Percentiles rank a stretch among this genome's conserved stretches.
Evolutionary conservation across 2,797 vertebrate species (phyloP).

Genomic region (Dicrostonyx torquatus): DNA sequence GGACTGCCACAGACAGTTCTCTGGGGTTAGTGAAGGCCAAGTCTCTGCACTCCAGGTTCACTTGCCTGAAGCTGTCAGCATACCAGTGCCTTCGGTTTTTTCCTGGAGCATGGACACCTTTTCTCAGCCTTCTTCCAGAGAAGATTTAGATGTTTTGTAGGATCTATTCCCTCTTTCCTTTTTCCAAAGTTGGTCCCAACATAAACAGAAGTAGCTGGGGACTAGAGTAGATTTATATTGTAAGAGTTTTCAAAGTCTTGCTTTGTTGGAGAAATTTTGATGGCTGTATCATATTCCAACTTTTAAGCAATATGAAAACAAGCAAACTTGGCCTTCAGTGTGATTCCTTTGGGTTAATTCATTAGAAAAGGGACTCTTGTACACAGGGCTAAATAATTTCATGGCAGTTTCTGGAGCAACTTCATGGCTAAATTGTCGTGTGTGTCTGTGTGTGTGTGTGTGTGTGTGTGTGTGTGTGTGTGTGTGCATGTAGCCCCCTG

Average conservation of each 20-base stretch:
- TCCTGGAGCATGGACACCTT: not conserved
- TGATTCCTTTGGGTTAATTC: not conserved
- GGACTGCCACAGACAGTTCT: not conserved
- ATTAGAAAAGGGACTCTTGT: not conserved
- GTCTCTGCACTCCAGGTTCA: not conserved
- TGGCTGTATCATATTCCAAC: not conserved
- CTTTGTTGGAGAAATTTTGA: not conserved
- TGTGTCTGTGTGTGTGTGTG: not conserved
- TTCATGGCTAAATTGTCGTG: not conserved
- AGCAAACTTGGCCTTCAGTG: not conserved
- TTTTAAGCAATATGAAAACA: constrained; percentile 26
- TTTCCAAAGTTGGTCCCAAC: not conserved
- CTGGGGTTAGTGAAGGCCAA: not conserved
- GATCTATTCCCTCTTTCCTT: not conserved
- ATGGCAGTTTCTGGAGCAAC: not conserved
- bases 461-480: not conserved
- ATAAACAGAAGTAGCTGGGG: not conserved
- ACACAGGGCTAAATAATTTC: not conserved
- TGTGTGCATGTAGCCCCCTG: not conserved
- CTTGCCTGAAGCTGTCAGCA: not conserved
- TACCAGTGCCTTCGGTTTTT: not conserved
- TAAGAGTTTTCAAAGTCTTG: not conserved
- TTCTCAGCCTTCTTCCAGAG: not conserved
- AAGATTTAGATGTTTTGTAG: not conserved
- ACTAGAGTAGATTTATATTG: fast-evolving